phyloP scores from a whole-genome alignment of 2,797 vertebrate species.

The Chaetodon trifasciatus region DNA sequence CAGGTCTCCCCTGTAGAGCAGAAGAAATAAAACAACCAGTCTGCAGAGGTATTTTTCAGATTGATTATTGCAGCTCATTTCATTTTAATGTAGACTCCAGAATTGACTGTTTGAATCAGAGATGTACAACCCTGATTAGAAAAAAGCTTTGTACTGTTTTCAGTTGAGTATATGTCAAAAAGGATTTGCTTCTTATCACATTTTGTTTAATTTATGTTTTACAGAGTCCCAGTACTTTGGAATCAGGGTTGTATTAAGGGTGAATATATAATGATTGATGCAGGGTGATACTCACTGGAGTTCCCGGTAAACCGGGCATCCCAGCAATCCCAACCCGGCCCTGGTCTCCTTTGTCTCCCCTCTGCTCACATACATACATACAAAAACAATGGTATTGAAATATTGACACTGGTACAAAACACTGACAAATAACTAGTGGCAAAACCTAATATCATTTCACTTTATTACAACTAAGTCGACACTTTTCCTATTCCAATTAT shows the following conservation, averaged over 20 bases:
- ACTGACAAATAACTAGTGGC: neutral
- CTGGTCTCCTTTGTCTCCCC: slow-evolving; percentile 83
- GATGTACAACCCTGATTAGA: too few relatives aligned
- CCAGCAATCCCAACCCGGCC: slow-evolving; percentile 86
- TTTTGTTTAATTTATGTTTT: too few relatives aligned
- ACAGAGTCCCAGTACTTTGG: too few relatives aligned
- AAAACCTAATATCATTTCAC: neutral
- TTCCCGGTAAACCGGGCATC: slow-evolving; percentile 87
- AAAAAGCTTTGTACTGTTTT: too few relatives aligned
- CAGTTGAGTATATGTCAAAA: too few relatives aligned
- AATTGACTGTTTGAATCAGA: neutral
- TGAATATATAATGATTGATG: neutral
- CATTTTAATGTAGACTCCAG: slow-evolving; percentile 7
- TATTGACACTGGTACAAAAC: neutral
- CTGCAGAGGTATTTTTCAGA: slow-evolving; percentile 13
- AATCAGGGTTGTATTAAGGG: neutral
- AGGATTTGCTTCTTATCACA: too few relatives aligned
- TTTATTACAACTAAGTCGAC: too few relatives aligned
- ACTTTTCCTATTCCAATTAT: too few relatives aligned
- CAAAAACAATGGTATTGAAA: neutral
- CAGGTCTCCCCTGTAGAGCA: slow-evolving; percentile 82
- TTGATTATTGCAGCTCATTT: slow-evolving; percentile 8
- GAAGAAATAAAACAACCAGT: slow-evolving; percentile 21
- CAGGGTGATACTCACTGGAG: slow-evolving; percentile 81
- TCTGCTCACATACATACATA: slow-evolving; percentile 66